phyloP scores from a whole-genome alignment of 2,113 vertebrate species.

The Myotis yumanensis region DNA sequence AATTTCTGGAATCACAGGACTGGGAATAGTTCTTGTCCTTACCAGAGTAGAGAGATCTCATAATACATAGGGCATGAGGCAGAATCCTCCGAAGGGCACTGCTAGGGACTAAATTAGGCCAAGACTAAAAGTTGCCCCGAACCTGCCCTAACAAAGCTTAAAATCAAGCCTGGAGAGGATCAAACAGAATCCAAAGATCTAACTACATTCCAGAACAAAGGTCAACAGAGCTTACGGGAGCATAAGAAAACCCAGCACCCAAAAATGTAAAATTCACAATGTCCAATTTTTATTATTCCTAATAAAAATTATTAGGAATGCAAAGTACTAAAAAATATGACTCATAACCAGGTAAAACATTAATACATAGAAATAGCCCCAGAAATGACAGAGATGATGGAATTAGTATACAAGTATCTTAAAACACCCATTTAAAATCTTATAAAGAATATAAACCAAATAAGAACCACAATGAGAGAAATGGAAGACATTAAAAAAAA shows the following conservation, averaged over 20 bases:
- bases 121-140: not conserved
- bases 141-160: not conserved
- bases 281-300: no score
- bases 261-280: conserved; percentile 9
- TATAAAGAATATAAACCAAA: not conserved
- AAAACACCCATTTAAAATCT: not conserved
- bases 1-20: conserved; percentile 2
- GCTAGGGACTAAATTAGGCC: not conserved
- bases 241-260: not conserved
- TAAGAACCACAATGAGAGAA: not conserved
- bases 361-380: not conserved
- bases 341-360: not conserved
- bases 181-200: not conserved
- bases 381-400: not conserved
- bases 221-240: not conserved
- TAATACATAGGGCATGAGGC: not conserved
- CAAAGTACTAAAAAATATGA: not conserved
- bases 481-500: not conserved
- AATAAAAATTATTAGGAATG: not conserved
- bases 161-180: conserved; percentile 1
- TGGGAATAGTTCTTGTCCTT: not conserved
- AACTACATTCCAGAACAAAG: conserved; percentile 34
- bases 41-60: not conserved
- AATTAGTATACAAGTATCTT: not conserved
- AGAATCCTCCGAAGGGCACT: not conserved